Conservation (phyloP, 2,797 vertebrate genomes). For the Schizopygopsis pylzovi region DNA sequence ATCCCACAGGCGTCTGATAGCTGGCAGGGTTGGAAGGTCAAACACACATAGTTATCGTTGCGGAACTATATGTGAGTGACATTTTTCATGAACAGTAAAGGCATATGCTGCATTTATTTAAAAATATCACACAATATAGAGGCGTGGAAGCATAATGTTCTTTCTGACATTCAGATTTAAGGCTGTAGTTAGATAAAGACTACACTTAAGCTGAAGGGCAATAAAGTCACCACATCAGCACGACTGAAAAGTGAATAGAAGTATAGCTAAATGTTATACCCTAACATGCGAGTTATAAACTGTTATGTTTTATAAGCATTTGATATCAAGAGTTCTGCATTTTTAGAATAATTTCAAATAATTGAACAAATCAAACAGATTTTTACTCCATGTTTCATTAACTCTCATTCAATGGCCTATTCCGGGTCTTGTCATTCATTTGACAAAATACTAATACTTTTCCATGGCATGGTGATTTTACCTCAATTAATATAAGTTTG, state of each 20-base stretch:
- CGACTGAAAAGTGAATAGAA: background rate
- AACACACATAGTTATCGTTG: conserved; percentile 3
- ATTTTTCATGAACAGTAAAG: background rate
- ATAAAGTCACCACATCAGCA: background rate
- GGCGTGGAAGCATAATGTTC: background rate
- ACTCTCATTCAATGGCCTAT: background rate
- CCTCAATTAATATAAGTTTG: background rate
- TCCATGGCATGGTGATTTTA: background rate
- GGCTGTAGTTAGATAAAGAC: background rate
- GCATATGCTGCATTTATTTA: background rate
- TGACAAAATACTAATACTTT: background rate
- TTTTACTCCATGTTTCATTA: no score
- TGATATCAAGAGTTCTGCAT: background rate
- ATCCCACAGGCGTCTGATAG: conserved; percentile 19
- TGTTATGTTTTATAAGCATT: background rate
- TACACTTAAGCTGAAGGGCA: background rate
- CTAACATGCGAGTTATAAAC: background rate
- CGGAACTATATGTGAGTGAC: background rate
- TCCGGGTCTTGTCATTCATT: background rate
- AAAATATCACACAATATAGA: background rate
- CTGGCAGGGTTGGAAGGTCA: conserved; percentile 27
- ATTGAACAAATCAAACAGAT: background rate
- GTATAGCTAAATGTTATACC: background rate
- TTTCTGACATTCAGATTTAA: background rate
- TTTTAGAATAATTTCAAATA: background rate